Base-by-base conservation (phyloP, 2,797 vertebrate species). In the Hippoglossus hippoglossus region DNA sequence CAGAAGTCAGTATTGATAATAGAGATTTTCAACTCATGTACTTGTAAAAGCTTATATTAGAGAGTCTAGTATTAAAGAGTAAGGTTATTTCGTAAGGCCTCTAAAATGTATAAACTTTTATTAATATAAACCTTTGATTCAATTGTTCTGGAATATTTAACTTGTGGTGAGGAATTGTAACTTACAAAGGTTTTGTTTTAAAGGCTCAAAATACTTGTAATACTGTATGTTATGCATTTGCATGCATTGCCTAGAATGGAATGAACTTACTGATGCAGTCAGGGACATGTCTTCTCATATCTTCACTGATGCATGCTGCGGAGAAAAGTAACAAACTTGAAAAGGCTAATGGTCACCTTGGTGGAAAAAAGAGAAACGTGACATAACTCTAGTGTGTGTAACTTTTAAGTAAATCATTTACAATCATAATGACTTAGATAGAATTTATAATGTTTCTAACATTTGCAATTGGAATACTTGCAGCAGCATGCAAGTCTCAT, bases 251-350 rank as follows among this genome's bases (percentile, higher is more conserved):
- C 18, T 46, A 70, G 50, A 57, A 49, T 64, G 47, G 51, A 16
- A 44, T 18, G 10, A 28, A 85, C 96, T 95, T 87, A 98, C 97
- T 95, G 0, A 90, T 95, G 93, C 97, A 98, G 68, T 90, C 93
- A 25, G 94, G 93, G 74, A 97, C 68, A 6, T 94, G 85, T 77
- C 75, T 93, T 81, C 83, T 87, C 73, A 98, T 86, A 81, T 97
- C 95, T 50, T 73, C 77, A 31, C 93, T 91, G 22, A 52, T 79
- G 84, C 97, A 98, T 12, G 87, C 97, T 98, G 92, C 47, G 75
- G 87, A 61, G 36, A 85, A 44, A 44, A 19, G 15, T 24, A n/a
- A 49, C 1, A 19, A 15, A 19, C 2, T 22, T 63, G 5, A 12
- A 18, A 47, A 54, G 3, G 8, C 6, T 15, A 8, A 44, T 24